Evolutionary conservation across 2,113 vertebrate species (phyloP).

Genomic region (Nothocercus nigrocapillus): DNA sequence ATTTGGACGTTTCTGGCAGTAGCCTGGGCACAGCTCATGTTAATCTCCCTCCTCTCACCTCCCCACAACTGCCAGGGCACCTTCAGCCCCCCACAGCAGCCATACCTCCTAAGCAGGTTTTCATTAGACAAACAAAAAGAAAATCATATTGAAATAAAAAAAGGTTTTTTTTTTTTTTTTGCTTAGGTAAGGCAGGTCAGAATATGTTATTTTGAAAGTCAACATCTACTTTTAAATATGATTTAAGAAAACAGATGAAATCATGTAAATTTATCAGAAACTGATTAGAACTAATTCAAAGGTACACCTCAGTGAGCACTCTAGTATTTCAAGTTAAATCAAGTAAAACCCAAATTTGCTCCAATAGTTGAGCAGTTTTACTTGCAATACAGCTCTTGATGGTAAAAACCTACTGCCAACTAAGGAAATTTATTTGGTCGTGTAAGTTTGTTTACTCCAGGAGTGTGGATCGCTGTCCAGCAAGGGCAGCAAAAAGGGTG

Average conservation of each 20-base stretch:
- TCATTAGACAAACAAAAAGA: neutral
- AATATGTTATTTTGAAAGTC: neutral
- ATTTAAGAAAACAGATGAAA: neutral
- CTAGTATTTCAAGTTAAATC: neutral
- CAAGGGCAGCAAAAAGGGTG: neutral
- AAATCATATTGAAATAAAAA: neutral
- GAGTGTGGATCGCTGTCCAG: neutral
- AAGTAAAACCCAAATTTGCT: neutral
- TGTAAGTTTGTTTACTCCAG: neutral
- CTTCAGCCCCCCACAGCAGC: neutral
- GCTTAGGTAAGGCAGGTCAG: neutral
- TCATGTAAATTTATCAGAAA: neutral
- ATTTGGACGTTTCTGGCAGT: rapidly evolving
- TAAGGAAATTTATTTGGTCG: neutral
- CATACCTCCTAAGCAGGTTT: neutral
- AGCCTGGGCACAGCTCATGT: neutral
- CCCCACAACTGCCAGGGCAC: no score
- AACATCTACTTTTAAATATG: neutral
- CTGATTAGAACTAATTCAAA: neutral
- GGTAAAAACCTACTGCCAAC: neutral
- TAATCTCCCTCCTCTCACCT: neutral
- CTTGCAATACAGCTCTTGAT: neutral
- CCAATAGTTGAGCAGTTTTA: neutral
- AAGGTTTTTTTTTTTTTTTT: neutral
- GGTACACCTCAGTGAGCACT: neutral